Percentiles rank a stretch among this genome's conserved stretches.
These are phyloP conservation scores for Bombyx mandarina DNA, from an alignment of 1,140 invertebrate species.

Conservation along the genomic window DNA sequence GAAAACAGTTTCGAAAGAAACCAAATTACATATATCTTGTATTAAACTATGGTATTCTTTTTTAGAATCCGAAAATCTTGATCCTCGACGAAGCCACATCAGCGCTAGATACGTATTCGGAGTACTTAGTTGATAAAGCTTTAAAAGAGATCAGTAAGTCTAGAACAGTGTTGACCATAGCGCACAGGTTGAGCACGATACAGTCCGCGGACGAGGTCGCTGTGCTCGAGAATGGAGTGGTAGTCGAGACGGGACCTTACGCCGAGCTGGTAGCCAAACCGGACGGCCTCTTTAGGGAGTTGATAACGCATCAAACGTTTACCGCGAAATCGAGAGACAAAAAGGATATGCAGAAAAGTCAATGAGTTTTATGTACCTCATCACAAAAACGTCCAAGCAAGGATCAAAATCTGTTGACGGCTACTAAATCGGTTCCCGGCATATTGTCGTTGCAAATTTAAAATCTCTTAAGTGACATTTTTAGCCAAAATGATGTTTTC, in stretches of 20 bases:
- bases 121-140: constrained; percentile 89
- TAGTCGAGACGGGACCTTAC: constrained; percentile 90
- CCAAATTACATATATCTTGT: too few relatives aligned
- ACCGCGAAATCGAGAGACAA: constrained; percentile 28
- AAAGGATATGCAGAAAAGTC: constrained; percentile 26
- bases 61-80: constrained; percentile 85
- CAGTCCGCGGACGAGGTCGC: constrained; percentile 92
- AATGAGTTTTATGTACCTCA: constrained; percentile 4
- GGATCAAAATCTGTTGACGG: too few relatives aligned
- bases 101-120: constrained; percentile 92
- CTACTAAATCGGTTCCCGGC: too few relatives aligned
- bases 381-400: too few relatives aligned
- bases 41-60: constrained; percentile 21
- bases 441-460: too few relatives aligned
- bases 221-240: constrained; percentile 85
- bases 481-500: too few relatives aligned
- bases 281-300: constrained; percentile 49
- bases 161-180: constrained; percentile 92
- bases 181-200: constrained; percentile 93
- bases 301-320: constrained; percentile 53
- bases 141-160: constrained; percentile 83
- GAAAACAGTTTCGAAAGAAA: too few relatives aligned
- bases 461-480: too few relatives aligned
- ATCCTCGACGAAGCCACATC: constrained; percentile 92
- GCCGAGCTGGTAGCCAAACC: constrained; percentile 46